Base-by-base conservation (phyloP, 1,140 invertebrate species). In the Octopus bimaculoides region DNA sequence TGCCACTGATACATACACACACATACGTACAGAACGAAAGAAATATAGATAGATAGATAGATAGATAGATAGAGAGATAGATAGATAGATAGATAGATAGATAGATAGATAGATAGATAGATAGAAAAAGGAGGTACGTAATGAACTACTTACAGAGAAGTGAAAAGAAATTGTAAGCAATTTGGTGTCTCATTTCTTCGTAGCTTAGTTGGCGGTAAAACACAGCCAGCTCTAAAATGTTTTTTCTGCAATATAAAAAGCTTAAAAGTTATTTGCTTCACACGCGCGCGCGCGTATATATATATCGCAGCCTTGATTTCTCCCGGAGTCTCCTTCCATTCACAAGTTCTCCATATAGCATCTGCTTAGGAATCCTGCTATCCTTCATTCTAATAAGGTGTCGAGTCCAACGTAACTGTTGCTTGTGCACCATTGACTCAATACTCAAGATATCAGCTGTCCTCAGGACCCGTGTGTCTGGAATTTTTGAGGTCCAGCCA, bases 161-260 rank as follows among this genome's bases (percentile, higher is more conserved):
- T 9, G 83, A 80, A 78, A 86, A 86, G 8, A 83, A 79, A 71
- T 85, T 84, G 71, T 85, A 88, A 4, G 83, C 85, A 41, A 79
- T 76, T 75, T 87, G 86, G 53, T 87, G 86, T 1, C 81, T 81
- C 17, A 87, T 84, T 69, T 86, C 80, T 79, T 87, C 85, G 54
- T 86, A 87, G 56, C 84, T 86, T 78, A 84, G 83, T 79, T 85
- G 82, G 77, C 83, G 78, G 56, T 86, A 85, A 73, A 83, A 86
- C 26, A 87, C 82, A 61, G 85, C 84, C 52, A 87, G 55, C 77
- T 84, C 80, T 52, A 86, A 77, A 66, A 86, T 84, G 81, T 87
- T 87, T 17, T 87, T 82, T 69, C 86, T 87, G 75, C n/a, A 83
- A 83, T 66, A 66, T 66, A 81, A 82, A 66, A 75, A 55, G 14